Base-by-base conservation (phyloP, 2,113 vertebrate species). In the Alosa alosa region DNA sequence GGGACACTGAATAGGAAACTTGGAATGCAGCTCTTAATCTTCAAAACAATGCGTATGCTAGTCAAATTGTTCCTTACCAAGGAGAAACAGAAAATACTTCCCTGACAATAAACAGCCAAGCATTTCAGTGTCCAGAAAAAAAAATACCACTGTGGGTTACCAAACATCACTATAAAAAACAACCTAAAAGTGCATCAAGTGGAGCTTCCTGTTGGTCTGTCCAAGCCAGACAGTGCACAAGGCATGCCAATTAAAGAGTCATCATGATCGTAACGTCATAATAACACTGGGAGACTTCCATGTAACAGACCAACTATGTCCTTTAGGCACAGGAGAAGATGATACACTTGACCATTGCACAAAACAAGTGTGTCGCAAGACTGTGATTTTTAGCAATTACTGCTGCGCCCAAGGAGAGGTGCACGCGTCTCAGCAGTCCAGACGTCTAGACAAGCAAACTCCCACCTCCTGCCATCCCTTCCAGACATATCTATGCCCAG, bases 141-240 rank as follows among this genome's bases (percentile, higher is more conserved):
- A 31, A 88, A 86, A 84, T 75, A 52, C 87, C 82, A 47, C 64
- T 72, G 64, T 36, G 64, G 64, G 64, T 4, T 72, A 72, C 64
- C 64, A 25, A 72, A 72, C 64, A 72, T 72, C 25, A 72, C 64
- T 36, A 36, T 72, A 72, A 72, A 72, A 72, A 72, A 25, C 60
- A 64, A 64, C n/a, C 60, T 64, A 72, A 72, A 72, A 72, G 64
- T 13, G 64, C n/a, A 6, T 72, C 25, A 72, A 72, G 64, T 72
- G 15, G 64, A 25, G 25, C 13, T 72, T 72, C 64, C 64, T 72
- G 64, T 36, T 72, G 64, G 64, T 72, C 64, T 72, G 25, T 15
- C 25, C 25, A 72, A 13, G 64, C 64, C n/a, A 72, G 64, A 72
- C 64, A 68, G 6, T 68, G 64, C 64, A 68, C 22, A 31, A 25